Base-by-base conservation (phyloP, 2,888 invertebrate species). In the Trachelus iudaicus region DNA sequence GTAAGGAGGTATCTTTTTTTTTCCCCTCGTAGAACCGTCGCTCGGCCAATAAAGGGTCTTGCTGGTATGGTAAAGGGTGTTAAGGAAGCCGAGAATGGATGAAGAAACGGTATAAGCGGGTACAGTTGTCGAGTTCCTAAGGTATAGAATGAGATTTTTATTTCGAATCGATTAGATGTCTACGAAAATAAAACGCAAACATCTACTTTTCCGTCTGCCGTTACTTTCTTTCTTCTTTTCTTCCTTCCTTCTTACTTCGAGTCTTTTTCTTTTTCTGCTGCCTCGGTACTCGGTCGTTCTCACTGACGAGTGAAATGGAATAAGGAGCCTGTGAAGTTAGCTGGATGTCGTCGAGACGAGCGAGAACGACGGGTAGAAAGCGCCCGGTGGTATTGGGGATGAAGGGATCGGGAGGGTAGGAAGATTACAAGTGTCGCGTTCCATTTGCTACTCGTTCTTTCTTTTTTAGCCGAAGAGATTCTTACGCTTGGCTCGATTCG, bases 351-450 rank as follows among this genome's bases (percentile, higher is more conserved):
- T 71, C 33, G 71, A 31, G 71, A 71, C 12, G 30, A 71, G 33
- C 13, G 33, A 23, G 12, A 71, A 71, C 3, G 71, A 13, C 35
- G 71, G 13, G 71, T 73, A 35, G 77, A 75, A 76, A 73, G 74
- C 73, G 78, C 71, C 9, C 23, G 23, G 56, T 56, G 73, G 74
- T 76, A 75, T 77, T 76, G 73, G 37, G 71, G 74, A 31, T 35
- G 75, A 77, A 73, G 69, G 77, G 74, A 75, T 76, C 69, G 69
- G 77, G 79, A 23, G 40, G 73, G 73, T 73, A 77, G 80, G 75
- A 82, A 84, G 86, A 87, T 87, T 87, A 86, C 85, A 85, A 86
- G 85, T 83, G 87, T 86, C 86, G 82, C 87, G 83, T 86, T 87
- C 85, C 87, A 86, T 86, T 86, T 86, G 81, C 86, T 81, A 79